Evolutionary conservation across 2,113 vertebrate species (phyloP).

Genomic region (Onychostruthus taczanowskii): DNA sequence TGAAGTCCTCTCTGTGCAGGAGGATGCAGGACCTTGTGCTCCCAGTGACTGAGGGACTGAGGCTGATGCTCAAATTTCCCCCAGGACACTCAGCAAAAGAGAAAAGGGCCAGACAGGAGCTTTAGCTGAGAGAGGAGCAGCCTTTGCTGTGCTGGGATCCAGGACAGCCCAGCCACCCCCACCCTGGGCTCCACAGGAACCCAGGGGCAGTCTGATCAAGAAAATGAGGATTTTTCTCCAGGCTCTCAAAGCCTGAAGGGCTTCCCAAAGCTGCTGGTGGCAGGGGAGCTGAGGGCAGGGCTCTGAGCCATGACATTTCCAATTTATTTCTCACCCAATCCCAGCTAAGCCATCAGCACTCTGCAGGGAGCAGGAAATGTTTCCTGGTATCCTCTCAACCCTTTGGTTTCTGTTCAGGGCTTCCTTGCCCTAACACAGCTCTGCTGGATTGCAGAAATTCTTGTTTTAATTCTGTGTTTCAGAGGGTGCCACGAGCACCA

Average conservation of each 20-base stretch:
- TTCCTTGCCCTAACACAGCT: neutral
- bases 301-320: neutral
- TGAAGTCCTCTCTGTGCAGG: neutral
- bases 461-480: neutral
- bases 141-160: neutral
- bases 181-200: neutral
- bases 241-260: neutral
- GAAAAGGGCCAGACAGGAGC: rapidly evolving
- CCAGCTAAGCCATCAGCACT: neutral
- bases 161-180: neutral
- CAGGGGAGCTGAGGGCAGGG: neutral
- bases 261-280: neutral
- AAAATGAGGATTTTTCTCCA: neutral
- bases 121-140: neutral
- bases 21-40: neutral
- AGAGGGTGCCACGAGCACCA: neutral
- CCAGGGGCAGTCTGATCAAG: neutral
- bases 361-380: neutral
- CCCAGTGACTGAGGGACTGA: rapidly evolving
- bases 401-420: neutral
- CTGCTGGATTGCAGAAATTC: neutral
- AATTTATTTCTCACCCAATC: neutral
- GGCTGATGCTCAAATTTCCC: neutral
- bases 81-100: no score
- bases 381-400: neutral